Base-by-base conservation (phyloP, 1,140 invertebrate species). In the Bombus vancouverensis region DNA sequence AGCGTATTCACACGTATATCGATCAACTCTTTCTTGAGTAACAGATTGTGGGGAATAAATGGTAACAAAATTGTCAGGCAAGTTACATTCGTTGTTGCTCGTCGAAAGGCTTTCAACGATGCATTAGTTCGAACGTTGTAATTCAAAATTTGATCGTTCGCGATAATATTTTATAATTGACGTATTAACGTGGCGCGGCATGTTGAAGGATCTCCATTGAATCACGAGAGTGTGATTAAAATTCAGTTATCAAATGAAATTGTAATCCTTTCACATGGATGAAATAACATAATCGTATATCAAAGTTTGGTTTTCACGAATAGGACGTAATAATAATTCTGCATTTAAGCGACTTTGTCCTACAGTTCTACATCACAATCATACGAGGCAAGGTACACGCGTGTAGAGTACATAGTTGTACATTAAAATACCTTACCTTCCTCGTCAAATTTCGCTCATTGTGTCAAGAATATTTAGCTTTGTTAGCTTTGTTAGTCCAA, bases 111-210 rank as follows among this genome's bases (percentile, higher is more conserved):
- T 80, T 85, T 85, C 76, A 72, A 15, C 39, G 65, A 13, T 25
- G 68, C 76, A 73, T 85, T 80, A 62, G n/a, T 59, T 15, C 12
- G 68, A 37, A 79, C 66, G 15, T 71, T 84, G 68, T 53, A 79
- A 71, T 70, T 32, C 28, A 73, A 85, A 85, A 80, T 85, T 85
- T 57, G 53, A 83, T 83, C n/a, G 82, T 70, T 47, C 65, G 34
- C 74, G 44, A 37, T 78, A 75, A 83, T 57, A 39, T 68, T 68
- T 34, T 57, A 34, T 42, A 57, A 39, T 15, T 22, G 75, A 62
- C 62, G 75, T 76, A 70, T 79, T 79, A 79, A 57, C 37, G 75
- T 18, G 75, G 42, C 39, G 47, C n/a, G 13, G 22, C 71, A 71
- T 44, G 2, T 78, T 44, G 42, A n/a, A n/a, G 15, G 13, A 25